These are phyloP conservation scores for Unio delphinus DNA, from an alignment of 2,888 invertebrate genomes.

Conservation along the genomic window DNA sequence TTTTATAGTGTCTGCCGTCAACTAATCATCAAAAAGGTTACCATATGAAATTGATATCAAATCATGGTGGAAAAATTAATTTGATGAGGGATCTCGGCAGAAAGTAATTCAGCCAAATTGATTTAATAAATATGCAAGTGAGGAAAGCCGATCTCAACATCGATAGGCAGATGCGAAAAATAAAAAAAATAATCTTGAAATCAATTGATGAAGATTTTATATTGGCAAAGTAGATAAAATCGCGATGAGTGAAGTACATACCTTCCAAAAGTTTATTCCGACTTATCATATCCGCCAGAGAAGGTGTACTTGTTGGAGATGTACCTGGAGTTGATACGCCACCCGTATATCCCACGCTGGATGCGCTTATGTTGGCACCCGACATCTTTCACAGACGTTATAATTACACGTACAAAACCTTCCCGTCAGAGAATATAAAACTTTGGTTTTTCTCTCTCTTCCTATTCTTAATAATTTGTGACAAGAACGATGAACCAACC, in stretches of 20 bases:
- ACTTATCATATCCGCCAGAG: conserved; percentile 62
- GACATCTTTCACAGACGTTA: conserved; percentile 2
- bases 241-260: conserved; percentile 28
- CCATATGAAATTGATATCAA: too few relatives aligned
- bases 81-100: too few relatives aligned
- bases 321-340: conserved; percentile 28
- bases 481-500: conserved; percentile 16
- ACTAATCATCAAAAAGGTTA: too few relatives aligned
- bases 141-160: conserved; percentile 2
- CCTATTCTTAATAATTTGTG: conserved; percentile 35
- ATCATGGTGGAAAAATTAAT: too few relatives aligned
- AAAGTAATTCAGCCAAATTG: conserved; percentile 5
- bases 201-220: not conserved
- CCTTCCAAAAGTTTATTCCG: conserved; percentile 66
- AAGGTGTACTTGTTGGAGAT: conserved; percentile 45
- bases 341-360: conserved; percentile 30
- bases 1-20: too few relatives aligned
- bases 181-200: too few relatives aligned
- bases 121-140: conserved; percentile 14
- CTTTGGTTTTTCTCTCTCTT: conserved; percentile 21
- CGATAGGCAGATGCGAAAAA: too few relatives aligned
- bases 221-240: not conserved
- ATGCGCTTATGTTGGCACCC: not conserved
- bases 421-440: conserved; percentile 11
- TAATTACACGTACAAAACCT: conserved; percentile 8